A percentile compares a stretch with the other conserved stretches of the same genome.
These are phyloP conservation scores for Anolis sagrei DNA, from an alignment of 2,113 vertebrate genomes.

Conservation along the genomic window DNA sequence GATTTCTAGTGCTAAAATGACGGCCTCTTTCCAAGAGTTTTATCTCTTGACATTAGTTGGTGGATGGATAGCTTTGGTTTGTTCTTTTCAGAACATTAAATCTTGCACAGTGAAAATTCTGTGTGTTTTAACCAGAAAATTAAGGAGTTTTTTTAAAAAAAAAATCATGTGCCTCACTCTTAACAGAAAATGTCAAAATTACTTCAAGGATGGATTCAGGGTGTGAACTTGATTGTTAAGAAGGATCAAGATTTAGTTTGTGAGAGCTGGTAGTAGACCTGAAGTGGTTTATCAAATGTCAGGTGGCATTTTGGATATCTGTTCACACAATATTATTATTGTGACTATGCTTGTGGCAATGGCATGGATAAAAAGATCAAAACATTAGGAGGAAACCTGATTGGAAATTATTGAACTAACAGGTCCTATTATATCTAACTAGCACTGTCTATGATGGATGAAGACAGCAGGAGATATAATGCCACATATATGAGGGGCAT, in stretches of 20 bases:
- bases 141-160: background rate
- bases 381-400: too few relatives aligned
- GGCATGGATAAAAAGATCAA: too few relatives aligned
- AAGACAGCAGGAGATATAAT: too few relatives aligned
- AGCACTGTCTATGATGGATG: too few relatives aligned
- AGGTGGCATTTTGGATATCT: too few relatives aligned
- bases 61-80: background rate
- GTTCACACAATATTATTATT: too few relatives aligned
- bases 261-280: background rate
- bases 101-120: slow-evolving; percentile 4
- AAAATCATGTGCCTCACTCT: background rate
- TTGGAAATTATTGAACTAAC: too few relatives aligned
- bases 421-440: too few relatives aligned
- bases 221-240: too few relatives aligned
- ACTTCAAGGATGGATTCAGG: too few relatives aligned
- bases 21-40: slow-evolving; percentile 31
- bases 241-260: background rate
- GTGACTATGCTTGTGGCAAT: too few relatives aligned
- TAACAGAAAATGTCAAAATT: background rate
- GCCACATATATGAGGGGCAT: too few relatives aligned
- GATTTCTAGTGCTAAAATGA: slow-evolving; percentile 16
- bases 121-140: background rate
- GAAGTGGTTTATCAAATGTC: background rate
- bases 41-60: background rate
- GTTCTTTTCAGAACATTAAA: background rate